Percentiles rank a stretch among this genome's conserved stretches.
phyloP scores from a whole-genome alignment of 2,113 vertebrate species.

The Cavia aperea region DNA sequence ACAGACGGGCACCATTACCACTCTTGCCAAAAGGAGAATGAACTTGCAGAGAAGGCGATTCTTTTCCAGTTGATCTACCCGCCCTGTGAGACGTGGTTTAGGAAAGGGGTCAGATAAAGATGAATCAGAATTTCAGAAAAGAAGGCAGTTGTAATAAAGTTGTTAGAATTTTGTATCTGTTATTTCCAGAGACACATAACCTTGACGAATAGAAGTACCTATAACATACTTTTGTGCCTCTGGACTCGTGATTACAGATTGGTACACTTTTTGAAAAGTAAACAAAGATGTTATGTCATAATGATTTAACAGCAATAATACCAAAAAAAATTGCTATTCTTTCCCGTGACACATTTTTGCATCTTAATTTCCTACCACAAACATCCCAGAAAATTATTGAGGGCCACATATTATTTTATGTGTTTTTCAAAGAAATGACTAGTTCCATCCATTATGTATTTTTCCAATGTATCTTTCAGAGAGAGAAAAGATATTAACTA shows the following conservation, averaged over 20 bases:
- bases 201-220: background rate
- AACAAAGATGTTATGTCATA: background rate
- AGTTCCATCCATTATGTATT: background rate
- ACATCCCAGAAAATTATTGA: background rate
- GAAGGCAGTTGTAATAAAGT: background rate
- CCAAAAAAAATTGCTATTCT: background rate
- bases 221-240: background rate
- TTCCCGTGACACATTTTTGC: background rate
- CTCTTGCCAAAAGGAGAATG: background rate
- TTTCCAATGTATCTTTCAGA: background rate
- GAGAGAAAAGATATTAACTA: background rate
- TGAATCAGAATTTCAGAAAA: background rate
- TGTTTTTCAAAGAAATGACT: background rate
- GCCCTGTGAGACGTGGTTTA: background rate
- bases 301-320: background rate
- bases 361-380: conserved; percentile 2
- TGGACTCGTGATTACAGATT: background rate
- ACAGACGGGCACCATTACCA: background rate
- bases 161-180: background rate
- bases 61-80: background rate
- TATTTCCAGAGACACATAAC: background rate
- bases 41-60: background rate
- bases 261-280: background rate
- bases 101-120: background rate
- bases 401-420: background rate